Conservation (phyloP, 2,113 vertebrate species). For the Serinus canaria region DNA sequence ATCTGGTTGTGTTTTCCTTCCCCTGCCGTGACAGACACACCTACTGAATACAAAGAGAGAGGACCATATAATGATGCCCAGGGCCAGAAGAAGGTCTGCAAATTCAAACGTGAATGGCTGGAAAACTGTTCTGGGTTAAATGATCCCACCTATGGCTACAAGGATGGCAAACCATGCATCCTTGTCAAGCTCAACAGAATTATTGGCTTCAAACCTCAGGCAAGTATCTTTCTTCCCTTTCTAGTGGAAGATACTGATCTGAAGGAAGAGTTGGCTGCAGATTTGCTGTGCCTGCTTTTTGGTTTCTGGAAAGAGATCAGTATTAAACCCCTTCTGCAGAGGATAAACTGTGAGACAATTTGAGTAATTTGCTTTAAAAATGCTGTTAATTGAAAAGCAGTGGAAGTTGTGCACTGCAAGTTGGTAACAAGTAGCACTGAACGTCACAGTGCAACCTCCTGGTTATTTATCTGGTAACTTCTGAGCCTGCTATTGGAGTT, state of each 20-base stretch:
- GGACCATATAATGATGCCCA: constrained; percentile 53
- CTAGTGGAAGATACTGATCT: not conserved
- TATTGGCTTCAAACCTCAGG: constrained; percentile 89
- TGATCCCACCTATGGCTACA: constrained; percentile 80
- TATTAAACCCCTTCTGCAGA: not conserved
- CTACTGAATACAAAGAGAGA: constrained; percentile 68
- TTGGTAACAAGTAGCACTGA: not conserved
- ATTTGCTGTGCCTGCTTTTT: not conserved
- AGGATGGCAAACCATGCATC: constrained; percentile 85
- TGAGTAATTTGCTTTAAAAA: not conserved
- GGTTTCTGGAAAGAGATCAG: not conserved
- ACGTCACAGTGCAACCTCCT: not conserved
- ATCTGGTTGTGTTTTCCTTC: not conserved
- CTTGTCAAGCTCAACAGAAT: constrained; percentile 94
- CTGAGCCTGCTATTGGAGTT: not conserved
- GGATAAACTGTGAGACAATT: not conserved
- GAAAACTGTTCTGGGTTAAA: constrained; percentile 77
- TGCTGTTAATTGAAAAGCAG: not conserved
- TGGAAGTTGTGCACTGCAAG: not conserved
- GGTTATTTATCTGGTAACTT: not conserved
- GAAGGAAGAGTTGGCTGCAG: not conserved
- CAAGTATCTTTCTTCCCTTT: constrained; percentile 55
- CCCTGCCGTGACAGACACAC: not conserved
- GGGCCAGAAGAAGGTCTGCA: constrained; percentile 79
- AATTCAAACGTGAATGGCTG: constrained; percentile 79